Evolutionary conservation across 2,113 vertebrate species (phyloP).

Genomic region (Tetrax tetrax): DNA sequence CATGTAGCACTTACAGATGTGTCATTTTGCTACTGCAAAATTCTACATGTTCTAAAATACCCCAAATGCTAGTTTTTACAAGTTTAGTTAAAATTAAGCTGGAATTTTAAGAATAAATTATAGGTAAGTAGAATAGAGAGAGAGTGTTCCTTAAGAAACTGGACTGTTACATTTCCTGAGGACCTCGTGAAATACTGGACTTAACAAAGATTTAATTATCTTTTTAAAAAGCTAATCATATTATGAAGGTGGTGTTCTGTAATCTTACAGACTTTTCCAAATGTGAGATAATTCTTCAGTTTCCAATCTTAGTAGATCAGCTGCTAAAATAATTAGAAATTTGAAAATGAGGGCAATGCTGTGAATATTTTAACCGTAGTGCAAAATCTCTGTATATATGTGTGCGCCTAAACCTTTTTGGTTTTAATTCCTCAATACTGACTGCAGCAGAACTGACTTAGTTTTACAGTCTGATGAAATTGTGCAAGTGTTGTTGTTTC

Average conservation of each 20-base stretch:
- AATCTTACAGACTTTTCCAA: background rate
- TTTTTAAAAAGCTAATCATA: background rate
- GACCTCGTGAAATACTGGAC: background rate
- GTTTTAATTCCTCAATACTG: background rate
- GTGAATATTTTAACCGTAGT: background rate
- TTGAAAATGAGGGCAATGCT: background rate
- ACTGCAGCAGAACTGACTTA: background rate
- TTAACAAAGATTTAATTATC: background rate
- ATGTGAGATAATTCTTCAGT: background rate
- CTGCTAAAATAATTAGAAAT: background rate
- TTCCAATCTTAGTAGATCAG: background rate
- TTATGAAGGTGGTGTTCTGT: background rate
- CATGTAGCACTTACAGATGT: background rate
- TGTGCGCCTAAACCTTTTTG: background rate
- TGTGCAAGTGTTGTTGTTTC: constrained; percentile 19
- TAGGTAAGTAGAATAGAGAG: background rate
- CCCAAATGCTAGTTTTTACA: background rate
- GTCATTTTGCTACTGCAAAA: constrained; percentile 14
- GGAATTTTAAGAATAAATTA: background rate
- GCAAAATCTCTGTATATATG: background rate
- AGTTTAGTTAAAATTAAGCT: background rate
- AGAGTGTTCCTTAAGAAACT: background rate
- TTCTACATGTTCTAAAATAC: background rate
- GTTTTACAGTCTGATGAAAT: background rate
- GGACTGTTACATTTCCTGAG: background rate